phyloP scores from a whole-genome alignment of 2,113 vertebrate species.

The Lamprologus sp. region DNA sequence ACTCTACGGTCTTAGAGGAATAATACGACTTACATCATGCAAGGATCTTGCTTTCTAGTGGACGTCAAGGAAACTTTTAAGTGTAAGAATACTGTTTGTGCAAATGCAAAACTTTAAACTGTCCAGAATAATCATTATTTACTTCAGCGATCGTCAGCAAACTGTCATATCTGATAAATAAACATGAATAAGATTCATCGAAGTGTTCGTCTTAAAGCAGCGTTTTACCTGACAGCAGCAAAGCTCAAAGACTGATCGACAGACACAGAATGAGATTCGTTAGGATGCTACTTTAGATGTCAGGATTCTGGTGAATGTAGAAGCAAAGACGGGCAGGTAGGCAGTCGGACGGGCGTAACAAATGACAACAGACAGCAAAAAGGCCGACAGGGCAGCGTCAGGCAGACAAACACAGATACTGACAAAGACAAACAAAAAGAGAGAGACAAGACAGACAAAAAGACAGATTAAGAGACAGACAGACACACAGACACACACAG shows the following conservation, averaged over 20 bases:
- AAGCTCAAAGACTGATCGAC: background rate
- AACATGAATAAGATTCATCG: background rate
- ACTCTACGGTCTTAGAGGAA: background rate
- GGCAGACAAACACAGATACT: background rate
- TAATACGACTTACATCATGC: background rate
- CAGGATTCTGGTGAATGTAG: background rate
- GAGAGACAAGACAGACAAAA: slow-evolving; percentile 44
- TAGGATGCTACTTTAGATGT: background rate
- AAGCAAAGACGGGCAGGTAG: slow-evolving; percentile 4
- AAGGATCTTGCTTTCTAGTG: background rate
- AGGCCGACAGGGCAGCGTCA: background rate
- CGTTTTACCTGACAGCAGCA: slow-evolving; percentile 16
- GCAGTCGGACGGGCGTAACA: background rate
- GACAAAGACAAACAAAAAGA: slow-evolving; percentile 39
- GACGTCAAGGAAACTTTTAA: background rate
- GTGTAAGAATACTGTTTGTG: background rate
- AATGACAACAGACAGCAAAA: background rate
- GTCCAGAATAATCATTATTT: background rate
- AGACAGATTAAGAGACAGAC: slow-evolving; percentile 47
- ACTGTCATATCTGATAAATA: background rate
- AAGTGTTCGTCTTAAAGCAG: background rate
- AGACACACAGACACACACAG: background rate
- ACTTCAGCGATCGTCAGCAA: background rate
- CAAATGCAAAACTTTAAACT: background rate
- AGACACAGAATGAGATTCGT: background rate